Evolutionary conservation across 2,113 vertebrate genomes (phyloP).

Genomic region (Solenodon paradoxus): DNA sequence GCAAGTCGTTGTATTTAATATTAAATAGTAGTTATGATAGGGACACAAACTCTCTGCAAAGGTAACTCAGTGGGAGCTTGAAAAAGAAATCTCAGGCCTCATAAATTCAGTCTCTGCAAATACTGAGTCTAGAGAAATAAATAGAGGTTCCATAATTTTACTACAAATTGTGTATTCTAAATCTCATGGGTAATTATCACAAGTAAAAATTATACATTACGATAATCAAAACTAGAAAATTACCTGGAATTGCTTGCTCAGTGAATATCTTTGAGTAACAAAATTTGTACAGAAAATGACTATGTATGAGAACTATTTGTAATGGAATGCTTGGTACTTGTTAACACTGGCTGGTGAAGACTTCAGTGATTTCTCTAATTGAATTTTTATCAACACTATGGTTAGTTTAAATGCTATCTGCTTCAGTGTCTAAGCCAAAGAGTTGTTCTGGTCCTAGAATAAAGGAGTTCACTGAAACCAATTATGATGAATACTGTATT

Average conservation of each 20-base stretch:
- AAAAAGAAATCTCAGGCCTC: conserved; percentile 9
- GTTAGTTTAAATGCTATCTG: conserved; percentile 34
- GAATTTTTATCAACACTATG: conserved; percentile 39
- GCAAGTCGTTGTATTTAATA: conserved; percentile 14
- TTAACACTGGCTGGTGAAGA: conserved; percentile 23
- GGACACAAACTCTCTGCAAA: background rate
- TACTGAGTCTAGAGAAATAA: conserved; percentile 55
- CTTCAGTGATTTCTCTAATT: conserved; percentile 46
- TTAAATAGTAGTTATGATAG: background rate
- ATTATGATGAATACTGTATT: background rate
- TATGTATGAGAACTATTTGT: conserved; percentile 63
- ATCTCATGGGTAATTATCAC: conserved; percentile 64
- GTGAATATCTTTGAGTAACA: conserved; percentile 52
- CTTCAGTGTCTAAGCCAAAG: background rate
- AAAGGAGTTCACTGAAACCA: too few relatives aligned
- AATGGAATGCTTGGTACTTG: conserved; percentile 32
- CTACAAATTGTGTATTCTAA: conserved; percentile 57
- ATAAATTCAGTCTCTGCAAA: background rate
- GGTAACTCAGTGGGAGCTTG: background rate
- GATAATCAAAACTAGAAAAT: conserved; percentile 68
- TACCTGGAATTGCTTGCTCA: conserved; percentile 67
- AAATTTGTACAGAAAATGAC: conserved; percentile 59
- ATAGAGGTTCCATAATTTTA: conserved; percentile 54
- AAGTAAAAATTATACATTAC: conserved; percentile 67
- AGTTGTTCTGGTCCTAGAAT: background rate